A percentile compares a stretch with the other conserved stretches of the same genome.
Evolutionary conservation across 2,113 vertebrate genomes (phyloP).

Genomic region (Pygoscelis adeliae): DNA sequence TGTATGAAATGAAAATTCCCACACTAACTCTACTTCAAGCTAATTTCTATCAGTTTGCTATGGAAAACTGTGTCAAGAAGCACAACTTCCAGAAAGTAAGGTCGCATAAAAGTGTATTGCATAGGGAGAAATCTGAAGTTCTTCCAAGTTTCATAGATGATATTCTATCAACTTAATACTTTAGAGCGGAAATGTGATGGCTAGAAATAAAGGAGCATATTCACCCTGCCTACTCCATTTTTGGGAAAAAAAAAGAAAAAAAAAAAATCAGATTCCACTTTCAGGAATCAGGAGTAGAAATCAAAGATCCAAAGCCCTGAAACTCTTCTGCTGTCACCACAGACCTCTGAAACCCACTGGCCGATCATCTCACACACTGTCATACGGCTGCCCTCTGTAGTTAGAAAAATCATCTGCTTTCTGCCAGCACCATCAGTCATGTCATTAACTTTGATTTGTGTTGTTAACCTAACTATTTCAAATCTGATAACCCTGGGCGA

Average conservation of each 20-base stretch:
- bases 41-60: neutral
- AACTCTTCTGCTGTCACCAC: neutral
- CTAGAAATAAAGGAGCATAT: neutral
- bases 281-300: neutral
- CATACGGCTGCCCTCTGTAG: neutral
- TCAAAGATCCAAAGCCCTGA: neutral
- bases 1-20: neutral
- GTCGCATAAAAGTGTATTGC: neutral
- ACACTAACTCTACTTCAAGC: neutral
- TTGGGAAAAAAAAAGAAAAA: too few species aligned
- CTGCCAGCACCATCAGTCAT: neutral
- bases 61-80: neutral
- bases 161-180: neutral
- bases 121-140: neutral
- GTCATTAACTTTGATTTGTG: neutral
- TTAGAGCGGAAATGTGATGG: neutral
- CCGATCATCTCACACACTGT: neutral
- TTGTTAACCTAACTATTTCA: neutral
- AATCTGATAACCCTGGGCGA: neutral
- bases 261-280: neutral
- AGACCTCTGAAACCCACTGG: neutral
- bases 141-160: too few species aligned
- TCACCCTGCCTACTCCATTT: neutral
- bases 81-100: neutral
- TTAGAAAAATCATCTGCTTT: neutral